Base-by-base conservation (phyloP, 1,140 invertebrate species). In the Leptestheria dahalacensis region DNA sequence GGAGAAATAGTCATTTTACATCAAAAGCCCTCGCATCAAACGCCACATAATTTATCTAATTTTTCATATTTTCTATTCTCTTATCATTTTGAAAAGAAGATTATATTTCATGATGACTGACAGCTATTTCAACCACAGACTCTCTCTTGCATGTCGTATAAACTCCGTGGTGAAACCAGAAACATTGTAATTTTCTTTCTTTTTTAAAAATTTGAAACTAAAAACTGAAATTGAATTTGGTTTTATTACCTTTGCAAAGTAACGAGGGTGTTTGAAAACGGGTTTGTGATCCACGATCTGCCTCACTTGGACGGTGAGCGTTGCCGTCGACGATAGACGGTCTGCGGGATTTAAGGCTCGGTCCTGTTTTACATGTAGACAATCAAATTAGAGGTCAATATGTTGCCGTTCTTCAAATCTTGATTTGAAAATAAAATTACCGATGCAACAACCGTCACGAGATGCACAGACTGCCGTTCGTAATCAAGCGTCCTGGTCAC, bases 251-350 rank as follows among this genome's bases (percentile, higher is more conserved):
- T 86, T 41, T 9, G 33, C 33, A 41, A 41, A 41, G 33, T 41
- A 41, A 80, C 69, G 49, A 53, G 51, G 23, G 61, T 66, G 49
- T 61, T 64, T 46, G 57, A 67, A 65, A 4, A 51, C 86, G 0
- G 87, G 87, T 70, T 90, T 87, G 68, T 90, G 84, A 69, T 93
- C 89, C 65, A 92, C 89, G 25, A 88, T 87, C 67, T 92, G 89
- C 68, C 82, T 79, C 12, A 94, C 81, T 64, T 88, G 86, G 0
- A 93, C 84, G 0, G 84, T 89, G 52, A 93, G 71, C 0, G 86
- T 92, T 0, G 89, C 88, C 1, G 86, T 89, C 29, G 84, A 81
- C 1, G 86, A 85, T 26, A 88, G 75, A 57, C 86, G 76, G 66
- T 85, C 79, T 2, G 79, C 77, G 24, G 77, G 75, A 66, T 88